Evolutionary conservation across 1,140 invertebrate species (phyloP).

Genomic region (Apis florea): DNA sequence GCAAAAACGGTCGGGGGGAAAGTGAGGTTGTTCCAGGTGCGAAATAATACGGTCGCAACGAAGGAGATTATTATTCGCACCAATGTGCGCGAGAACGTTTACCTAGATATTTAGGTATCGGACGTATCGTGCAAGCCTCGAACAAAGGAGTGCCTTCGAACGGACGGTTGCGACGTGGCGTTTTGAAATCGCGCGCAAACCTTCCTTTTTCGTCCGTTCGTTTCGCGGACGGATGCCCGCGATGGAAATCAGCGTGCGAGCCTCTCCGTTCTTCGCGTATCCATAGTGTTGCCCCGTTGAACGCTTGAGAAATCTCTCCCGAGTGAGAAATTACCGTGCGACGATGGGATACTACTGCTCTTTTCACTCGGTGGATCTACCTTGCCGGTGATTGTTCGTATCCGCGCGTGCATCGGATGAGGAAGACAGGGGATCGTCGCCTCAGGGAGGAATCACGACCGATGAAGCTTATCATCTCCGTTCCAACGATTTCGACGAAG

Average conservation of each 20-base stretch:
- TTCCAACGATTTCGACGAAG: neutral
- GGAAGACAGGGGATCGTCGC: too few species aligned
- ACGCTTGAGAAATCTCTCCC: conserved; percentile 3
- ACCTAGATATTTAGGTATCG: too few species aligned
- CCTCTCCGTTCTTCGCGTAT: neutral
- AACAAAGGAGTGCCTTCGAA: conserved; percentile 30
- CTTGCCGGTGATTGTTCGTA: neutral
- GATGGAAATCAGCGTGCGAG: conserved; percentile 30
- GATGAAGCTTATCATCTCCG: conserved; percentile 8
- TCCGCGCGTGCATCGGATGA: too few species aligned
- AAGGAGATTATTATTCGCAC: neutral
- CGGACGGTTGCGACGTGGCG: conserved; percentile 42
- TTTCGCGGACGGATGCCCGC: neutral
- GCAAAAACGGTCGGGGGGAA: neutral
- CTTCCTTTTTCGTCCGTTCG: neutral
- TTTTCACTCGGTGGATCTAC: neutral
- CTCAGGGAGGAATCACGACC: neutral
- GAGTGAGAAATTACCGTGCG: neutral
- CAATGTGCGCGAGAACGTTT: neutral
- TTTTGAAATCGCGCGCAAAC: conserved; percentile 46
- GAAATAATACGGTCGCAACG: neutral
- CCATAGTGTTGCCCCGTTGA: neutral
- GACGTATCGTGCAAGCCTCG: neutral
- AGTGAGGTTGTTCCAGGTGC: neutral
- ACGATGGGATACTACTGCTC: conserved; percentile 12